Conservation (phyloP, 2,888 invertebrate genomes). For the Diloba caeruleocephala region DNA sequence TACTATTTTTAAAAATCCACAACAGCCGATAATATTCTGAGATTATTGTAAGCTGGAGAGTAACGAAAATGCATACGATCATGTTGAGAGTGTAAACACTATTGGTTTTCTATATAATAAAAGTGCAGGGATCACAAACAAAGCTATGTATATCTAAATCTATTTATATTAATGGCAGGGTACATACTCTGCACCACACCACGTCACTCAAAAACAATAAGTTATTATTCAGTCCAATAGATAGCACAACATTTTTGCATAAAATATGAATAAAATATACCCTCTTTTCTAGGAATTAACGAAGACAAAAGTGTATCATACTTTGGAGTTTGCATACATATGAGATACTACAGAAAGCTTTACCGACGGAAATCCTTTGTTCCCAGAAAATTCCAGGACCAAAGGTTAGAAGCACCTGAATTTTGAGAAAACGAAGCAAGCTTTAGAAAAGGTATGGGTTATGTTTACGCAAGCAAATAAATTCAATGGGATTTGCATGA, state of each 20-base stretch:
- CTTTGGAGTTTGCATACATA: not conserved
- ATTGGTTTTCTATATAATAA: too few relatives aligned
- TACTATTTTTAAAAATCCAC: too few relatives aligned
- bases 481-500: constrained; percentile 26
- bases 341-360: constrained; percentile 6
- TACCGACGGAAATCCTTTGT: constrained; percentile 15
- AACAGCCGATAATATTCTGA: too few relatives aligned
- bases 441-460: constrained; percentile 8
- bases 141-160: too few relatives aligned
- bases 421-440: not conserved
- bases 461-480: constrained; percentile 28
- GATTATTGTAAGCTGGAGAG: too few relatives aligned
- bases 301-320: constrained; percentile 1
- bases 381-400: not conserved
- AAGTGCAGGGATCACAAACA: too few relatives aligned
- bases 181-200: too few relatives aligned
- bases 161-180: too few relatives aligned
- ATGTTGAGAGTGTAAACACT: too few relatives aligned
- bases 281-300: constrained; percentile 1
- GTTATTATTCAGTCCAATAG: too few relatives aligned
- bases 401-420: constrained; percentile 15
- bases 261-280: not conserved
- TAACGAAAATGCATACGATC: too few relatives aligned
- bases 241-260: not conserved
- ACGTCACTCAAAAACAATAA: too few relatives aligned